Base-by-base conservation (phyloP, 2,113 vertebrate genomes). In the Peromyscus polionotus region DNA sequence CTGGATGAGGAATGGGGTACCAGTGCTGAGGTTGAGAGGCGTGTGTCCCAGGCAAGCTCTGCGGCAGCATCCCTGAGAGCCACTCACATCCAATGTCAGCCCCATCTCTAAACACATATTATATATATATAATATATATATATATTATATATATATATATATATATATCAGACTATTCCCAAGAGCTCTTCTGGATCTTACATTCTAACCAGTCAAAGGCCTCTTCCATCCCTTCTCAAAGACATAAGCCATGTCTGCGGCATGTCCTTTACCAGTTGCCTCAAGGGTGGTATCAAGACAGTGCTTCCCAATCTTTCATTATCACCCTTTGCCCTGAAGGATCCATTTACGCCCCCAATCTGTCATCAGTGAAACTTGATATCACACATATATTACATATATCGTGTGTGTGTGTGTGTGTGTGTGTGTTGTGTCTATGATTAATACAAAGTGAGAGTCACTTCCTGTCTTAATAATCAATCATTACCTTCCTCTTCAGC, bases 361-460 rank as follows among this genome's bases (percentile, higher is more conserved):
- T 14, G 3, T 84, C 1, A 95, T 24, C 63, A 80, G 10, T 17
- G 20, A 91, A 90, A 63, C 65, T 85, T 90, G 91, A 59, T 45
- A 93, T 3, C 11, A 80, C 12, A 9, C 61, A 92, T 39, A 76
- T 7, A 63, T 10, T 63, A 14, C 75, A 59, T 33, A 31, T 22
- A 14, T 92, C 42, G 16, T 67, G 31, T 70, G 26, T 65, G 22
- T n/a, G 67, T 72, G 16, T 67, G 31, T 70, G 26, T 65, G 22
- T n/a, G 70, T 70, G 26, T n/a, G 59, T 28, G 22, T 28, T 65
- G 63, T n/a, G 70, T 11, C 8, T 72, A 24, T 31, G 61, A 33
- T 92, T 92, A 88, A 94, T 19, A 48, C 57, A 91, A 20, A 90
- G 10, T 68, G 79, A 75, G 61, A 88, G 3, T 85, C 10, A 90